Evolutionary conservation across 30 jellyfish, hydroid and myxozoan species (phyloP).

Genomic region (Calvadosia cruxmelitensis): DNA sequence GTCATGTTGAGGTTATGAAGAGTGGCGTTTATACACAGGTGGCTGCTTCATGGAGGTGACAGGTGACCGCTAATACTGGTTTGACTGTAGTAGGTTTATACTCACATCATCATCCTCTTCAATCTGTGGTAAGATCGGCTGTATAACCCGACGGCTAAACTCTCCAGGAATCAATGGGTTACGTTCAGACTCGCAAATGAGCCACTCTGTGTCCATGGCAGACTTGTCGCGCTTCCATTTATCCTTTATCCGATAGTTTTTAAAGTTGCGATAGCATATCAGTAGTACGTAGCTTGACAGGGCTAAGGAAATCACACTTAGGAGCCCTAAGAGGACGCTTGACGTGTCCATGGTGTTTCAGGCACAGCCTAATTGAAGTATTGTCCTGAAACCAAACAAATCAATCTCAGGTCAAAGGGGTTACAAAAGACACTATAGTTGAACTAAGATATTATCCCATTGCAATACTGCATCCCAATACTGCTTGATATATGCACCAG

Average conservation of each 20-base stretch:
- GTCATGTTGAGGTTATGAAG: too few relatives aligned
- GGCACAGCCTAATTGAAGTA: too few relatives aligned
- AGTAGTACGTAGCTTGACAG: constrained; percentile 43
- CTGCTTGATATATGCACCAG: too few relatives aligned
- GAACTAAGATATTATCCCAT: too few relatives aligned
- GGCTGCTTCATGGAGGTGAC: too few relatives aligned
- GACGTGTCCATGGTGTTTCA: constrained; percentile 13
- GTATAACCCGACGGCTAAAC: constrained; percentile 55
- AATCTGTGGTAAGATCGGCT: constrained; percentile 36
- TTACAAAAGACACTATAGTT: too few relatives aligned
- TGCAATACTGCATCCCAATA: too few relatives aligned
- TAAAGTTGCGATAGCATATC: constrained; percentile 44
- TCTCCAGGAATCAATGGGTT: constrained; percentile 82
- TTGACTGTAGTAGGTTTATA: background rate
- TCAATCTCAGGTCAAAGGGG: too few relatives aligned
- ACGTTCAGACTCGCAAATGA: constrained; percentile 37
- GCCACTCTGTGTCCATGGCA: constrained; percentile 53
- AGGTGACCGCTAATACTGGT: too few relatives aligned
- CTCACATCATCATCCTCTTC: constrained; percentile 16
- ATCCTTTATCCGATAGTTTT: constrained; percentile 26
- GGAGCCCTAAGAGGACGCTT: constrained; percentile 42
- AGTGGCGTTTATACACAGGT: too few relatives aligned
- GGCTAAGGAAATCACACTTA: constrained; percentile 30
- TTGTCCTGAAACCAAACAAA: too few relatives aligned
- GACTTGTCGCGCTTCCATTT: constrained; percentile 27